A percentile compares a stretch with the other conserved stretches of the same genome.
Conservation (phyloP, 2,888 invertebrate species). For the Sarcophaga carnaria region DNA sequence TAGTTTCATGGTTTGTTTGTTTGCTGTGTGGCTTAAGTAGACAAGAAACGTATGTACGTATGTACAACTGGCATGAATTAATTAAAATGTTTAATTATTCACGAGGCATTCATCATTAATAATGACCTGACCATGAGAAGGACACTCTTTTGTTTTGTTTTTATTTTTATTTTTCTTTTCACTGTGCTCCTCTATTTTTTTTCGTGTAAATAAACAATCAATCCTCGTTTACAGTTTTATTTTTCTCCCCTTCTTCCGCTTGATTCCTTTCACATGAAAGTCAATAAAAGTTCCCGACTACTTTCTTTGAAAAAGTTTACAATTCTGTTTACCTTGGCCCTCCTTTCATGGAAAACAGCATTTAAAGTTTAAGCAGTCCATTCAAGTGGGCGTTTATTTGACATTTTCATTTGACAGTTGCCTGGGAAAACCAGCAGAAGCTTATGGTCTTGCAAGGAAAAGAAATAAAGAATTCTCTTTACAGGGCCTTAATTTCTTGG, state of each 20-base stretch:
- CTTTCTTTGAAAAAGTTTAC: not conserved
- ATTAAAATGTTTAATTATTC: conserved; percentile 64
- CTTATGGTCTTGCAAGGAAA: conserved; percentile 2
- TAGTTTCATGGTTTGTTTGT: too few species aligned
- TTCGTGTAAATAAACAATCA: conserved; percentile 35
- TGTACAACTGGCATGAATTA: conserved; percentile 49
- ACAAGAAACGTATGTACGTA: too few species aligned
- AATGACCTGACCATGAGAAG: conserved; percentile 40
- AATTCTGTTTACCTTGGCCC: not conserved
- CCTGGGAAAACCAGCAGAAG: conserved; percentile 52
- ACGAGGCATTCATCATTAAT: conserved; percentile 53
- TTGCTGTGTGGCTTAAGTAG: too few species aligned
- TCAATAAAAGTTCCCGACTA: too few species aligned
- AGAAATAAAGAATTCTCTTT: not conserved
- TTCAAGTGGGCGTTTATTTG: conserved; percentile 38
- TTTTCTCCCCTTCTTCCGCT: not conserved
- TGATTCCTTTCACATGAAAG: not conserved
- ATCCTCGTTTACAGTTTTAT: conserved; percentile 15
- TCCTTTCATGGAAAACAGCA: not conserved
- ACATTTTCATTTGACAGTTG: conserved; percentile 42
- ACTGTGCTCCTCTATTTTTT: not conserved
- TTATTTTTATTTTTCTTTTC: conserved; percentile 11
- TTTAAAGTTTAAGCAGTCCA: not conserved
- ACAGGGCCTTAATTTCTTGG: not conserved
- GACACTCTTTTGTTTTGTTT: not conserved